Conservation (phyloP, 2,888 invertebrate genomes). For the Lasioglossum marginatum region DNA sequence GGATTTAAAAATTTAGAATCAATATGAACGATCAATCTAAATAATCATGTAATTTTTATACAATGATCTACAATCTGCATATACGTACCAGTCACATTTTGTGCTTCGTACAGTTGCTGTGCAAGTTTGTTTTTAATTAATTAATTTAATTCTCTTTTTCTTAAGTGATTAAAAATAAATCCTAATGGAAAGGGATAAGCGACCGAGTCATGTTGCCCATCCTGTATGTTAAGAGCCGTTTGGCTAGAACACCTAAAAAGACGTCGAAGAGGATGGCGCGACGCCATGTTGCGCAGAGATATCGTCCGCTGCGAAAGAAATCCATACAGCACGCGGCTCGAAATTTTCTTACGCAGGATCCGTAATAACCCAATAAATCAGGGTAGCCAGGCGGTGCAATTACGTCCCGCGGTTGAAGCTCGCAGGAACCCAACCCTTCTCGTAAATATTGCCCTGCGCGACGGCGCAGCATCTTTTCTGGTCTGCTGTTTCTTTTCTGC, state of each 20-base stretch:
- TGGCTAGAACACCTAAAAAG: neutral
- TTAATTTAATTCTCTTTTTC: neutral
- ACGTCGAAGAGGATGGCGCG: neutral
- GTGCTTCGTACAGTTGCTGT: neutral
- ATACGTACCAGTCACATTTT: neutral
- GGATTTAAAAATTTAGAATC: neutral
- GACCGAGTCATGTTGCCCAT: neutral
- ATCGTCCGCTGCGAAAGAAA: constrained; percentile 40
- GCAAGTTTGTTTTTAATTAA: neutral
- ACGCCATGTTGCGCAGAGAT: constrained; percentile 38
- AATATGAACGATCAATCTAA: neutral
- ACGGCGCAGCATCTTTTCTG: constrained; percentile 68
- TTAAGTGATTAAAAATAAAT: neutral
- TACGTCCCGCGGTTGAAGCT: constrained; percentile 77
- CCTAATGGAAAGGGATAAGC: neutral
- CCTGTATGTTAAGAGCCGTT: neutral
- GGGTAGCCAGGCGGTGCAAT: constrained; percentile 81
- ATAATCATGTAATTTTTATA: neutral
- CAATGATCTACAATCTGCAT: neutral
- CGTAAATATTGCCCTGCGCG: constrained; percentile 81
- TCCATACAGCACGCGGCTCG: constrained; percentile 74
- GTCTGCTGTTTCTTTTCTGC: constrained; percentile 51
- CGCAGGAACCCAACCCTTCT: constrained; percentile 80
- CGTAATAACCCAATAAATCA: constrained; percentile 84
- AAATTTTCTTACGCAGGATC: constrained; percentile 76